Evolutionary conservation across 2,797 vertebrate species (phyloP), one percentile per base, ranked within the genome.

Genomic region (Gallinago nigripennis): DNA sequence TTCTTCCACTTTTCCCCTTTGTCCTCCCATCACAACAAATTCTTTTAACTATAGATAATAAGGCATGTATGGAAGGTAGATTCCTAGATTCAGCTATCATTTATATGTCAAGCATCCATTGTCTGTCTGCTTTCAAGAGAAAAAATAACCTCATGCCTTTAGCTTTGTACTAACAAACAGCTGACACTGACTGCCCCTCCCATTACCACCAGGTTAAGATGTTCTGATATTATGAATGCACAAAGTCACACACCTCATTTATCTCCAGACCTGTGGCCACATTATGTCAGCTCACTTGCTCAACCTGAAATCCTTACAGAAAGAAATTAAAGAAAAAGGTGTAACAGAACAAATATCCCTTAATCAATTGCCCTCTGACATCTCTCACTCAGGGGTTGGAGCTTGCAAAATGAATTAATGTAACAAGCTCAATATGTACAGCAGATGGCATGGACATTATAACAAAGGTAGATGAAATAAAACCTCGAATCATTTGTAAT

Each of bases 281-380:
- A 83, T 96, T 97, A 93, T 60, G 82, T 94, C 70, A 94, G 37
- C 20, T 94, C 46, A 21, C 72, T 94, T 91, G 84, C 77, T 93
- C 69, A 91, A 86, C 43, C 45, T 46, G 19, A 45, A 94, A 86
- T 83, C 50, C 72, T 94, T 63, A 57, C 0, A 0, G 56, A 64
- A 37, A 68, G 45, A 88, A 95, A 93, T 88, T 96, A 86, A 94
- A 95, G 88, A 66, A 92, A 94, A 77, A 86, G 43, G 35, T 63
- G 35, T 56, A 88, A 83, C 41, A 90, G 82, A 92, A 41, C 82
- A 94, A 89, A 72, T 65, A 92, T 88, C 78, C 71, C 70, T 60
- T 92, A 83, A 90, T 96, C 95, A 87, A 93, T 95, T 94, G 93
- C 92, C 95, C 93, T 96, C 65, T 94, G 96, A 97, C 93, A 90